Percentiles rank a stretch among this genome's conserved stretches.
These are phyloP conservation scores for Anisognathus igniventris DNA, from an alignment of 2,797 vertebrate species.

Conservation along the genomic window DNA sequence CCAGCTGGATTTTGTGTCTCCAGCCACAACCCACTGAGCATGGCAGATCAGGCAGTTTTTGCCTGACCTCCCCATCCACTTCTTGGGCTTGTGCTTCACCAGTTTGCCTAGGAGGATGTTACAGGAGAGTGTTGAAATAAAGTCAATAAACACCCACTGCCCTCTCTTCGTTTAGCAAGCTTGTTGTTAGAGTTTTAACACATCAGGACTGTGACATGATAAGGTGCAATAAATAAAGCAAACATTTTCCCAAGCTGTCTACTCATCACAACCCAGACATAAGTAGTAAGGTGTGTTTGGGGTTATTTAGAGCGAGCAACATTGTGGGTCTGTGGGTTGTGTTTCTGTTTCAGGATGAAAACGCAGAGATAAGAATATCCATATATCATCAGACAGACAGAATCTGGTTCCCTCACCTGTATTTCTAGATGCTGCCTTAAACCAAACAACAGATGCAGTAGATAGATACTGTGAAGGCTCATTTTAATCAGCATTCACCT, in stretches of 20 bases:
- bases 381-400: background rate
- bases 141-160: background rate
- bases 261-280: background rate
- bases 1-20: background rate
- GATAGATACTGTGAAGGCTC: background rate
- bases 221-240: background rate
- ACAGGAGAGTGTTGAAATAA: background rate
- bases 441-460: background rate
- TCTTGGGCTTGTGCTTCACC: background rate
- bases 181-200: background rate
- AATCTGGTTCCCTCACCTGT: background rate
- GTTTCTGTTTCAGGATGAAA: background rate
- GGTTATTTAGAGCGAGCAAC: background rate
- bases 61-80: background rate
- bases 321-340: background rate
- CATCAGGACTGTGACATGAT: background rate
- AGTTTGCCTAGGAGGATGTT: background rate
- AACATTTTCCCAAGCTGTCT: background rate
- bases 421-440: background rate
- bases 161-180: background rate
- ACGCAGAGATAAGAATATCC: background rate
- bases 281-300: background rate
- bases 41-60: background rate
- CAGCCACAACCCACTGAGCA: background rate
- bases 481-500: conserved; percentile 33